phyloP scores from a whole-genome alignment of 2,797 vertebrate genomes.

The Melanotaenia trifasciata region DNA sequence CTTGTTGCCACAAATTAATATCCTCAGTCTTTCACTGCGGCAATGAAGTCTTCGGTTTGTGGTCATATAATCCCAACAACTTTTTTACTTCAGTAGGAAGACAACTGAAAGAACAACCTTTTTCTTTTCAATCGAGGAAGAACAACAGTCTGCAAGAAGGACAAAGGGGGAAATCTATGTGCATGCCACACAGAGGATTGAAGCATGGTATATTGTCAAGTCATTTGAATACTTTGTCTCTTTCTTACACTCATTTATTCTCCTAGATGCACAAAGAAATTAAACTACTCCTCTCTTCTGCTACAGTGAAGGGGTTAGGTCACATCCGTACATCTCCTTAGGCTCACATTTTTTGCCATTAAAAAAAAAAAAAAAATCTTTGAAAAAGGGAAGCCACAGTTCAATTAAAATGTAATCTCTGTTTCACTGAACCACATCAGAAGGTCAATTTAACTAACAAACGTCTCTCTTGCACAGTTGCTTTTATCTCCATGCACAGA shows the following conservation, averaged over 20 bases:
- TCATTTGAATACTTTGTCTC: not conserved
- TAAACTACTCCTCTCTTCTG: not conserved
- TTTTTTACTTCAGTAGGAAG: slow-evolving; percentile 25
- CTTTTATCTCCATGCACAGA: not conserved
- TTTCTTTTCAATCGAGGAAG: slow-evolving; percentile 26
- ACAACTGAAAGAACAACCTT: slow-evolving; percentile 21
- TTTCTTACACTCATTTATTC: not conserved
- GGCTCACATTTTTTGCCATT: not conserved
- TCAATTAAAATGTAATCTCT: not conserved
- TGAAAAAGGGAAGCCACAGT: not conserved
- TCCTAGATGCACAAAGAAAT: slow-evolving; percentile 9
- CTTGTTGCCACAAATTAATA: slow-evolving; percentile 10
- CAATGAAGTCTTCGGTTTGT: slow-evolving; percentile 14
- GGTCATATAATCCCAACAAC: slow-evolving; percentile 33
- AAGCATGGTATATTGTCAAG: slow-evolving; percentile 14
- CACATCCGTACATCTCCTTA: not conserved
- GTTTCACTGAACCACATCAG: not conserved
- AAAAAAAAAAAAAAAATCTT: not conserved
- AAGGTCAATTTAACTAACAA: not conserved
- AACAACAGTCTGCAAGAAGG: not conserved
- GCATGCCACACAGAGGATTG: not conserved
- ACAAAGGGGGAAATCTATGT: not conserved
- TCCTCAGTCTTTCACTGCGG: not conserved
- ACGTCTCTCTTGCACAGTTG: not conserved
- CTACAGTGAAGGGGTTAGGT: slow-evolving; percentile 18